phyloP scores from a whole-genome alignment of 2,797 vertebrate species.

The Catharus ustulatus region DNA sequence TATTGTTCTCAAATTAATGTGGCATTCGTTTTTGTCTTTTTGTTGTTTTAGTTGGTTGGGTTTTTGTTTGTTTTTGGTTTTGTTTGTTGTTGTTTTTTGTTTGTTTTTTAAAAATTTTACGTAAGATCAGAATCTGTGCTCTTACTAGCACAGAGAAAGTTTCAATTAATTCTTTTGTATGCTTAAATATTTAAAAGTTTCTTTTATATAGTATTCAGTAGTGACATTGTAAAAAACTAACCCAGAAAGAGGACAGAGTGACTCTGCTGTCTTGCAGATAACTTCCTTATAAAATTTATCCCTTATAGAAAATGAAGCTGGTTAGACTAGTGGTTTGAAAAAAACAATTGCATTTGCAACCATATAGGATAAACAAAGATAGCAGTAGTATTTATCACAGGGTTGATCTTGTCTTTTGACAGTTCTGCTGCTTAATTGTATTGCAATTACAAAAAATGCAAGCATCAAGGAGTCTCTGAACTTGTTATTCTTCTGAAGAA shows the following conservation, averaged over 20 bases:
- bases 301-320: not conserved
- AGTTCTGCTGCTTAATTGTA: not conserved
- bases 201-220: not conserved
- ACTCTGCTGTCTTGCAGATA: not conserved
- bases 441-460: not conserved
- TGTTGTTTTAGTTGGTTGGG: not conserved
- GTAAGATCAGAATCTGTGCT: not conserved
- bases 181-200: not conserved
- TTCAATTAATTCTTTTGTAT: not conserved
- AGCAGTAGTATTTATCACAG: not conserved
- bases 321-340: not conserved
- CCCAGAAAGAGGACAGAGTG: not conserved
- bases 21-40: not conserved
- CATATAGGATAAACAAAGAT: not conserved
- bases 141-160: not conserved
- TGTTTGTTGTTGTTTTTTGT: not conserved
- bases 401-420: not conserved
- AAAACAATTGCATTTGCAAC: not conserved
- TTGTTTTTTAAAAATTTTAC: not conserved
- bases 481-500: not conserved
- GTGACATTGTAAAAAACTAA: not conserved
- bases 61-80: not conserved
- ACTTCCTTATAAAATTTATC: not conserved
- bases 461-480: not conserved
- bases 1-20: not conserved